Conservation (phyloP, 2,888 invertebrate species). For the Rhabditoides inermis region DNA sequence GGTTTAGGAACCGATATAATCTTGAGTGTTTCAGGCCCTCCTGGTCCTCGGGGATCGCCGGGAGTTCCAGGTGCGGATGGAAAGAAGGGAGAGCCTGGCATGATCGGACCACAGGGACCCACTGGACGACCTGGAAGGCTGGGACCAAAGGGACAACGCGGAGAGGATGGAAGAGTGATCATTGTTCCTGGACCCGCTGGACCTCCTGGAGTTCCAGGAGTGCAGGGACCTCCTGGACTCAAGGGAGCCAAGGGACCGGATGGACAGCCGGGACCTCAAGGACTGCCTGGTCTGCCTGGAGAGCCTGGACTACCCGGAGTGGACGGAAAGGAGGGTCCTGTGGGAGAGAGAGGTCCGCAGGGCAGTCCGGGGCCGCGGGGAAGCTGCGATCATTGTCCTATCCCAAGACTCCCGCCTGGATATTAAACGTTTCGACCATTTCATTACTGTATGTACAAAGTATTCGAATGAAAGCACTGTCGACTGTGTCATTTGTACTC, state of each 20-base stretch:
- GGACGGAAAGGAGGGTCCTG: conserved; percentile 24
- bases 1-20: too few species aligned
- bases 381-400: conserved; percentile 29
- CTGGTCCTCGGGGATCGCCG: conserved; percentile 6
- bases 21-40: too few species aligned
- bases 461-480: too few species aligned
- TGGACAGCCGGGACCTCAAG: conserved; percentile 27
- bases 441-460: too few species aligned
- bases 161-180: conserved; percentile 30
- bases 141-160: conserved; percentile 29
- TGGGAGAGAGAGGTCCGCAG: conserved; percentile 20
- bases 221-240: conserved; percentile 22
- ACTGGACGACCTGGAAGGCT: conserved; percentile 29
- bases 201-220: conserved; percentile 26
- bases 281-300: conserved; percentile 22
- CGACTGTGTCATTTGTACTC: too few species aligned
- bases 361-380: conserved; percentile 29
- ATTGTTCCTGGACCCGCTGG: conserved; percentile 32
- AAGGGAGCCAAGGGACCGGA: conserved; percentile 22
- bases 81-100: conserved; percentile 42
- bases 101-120: conserved; percentile 45
- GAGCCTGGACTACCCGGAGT: conserved; percentile 20
- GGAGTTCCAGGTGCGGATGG: conserved; percentile 31
- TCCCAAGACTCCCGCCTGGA: conserved; percentile 31
- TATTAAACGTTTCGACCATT: too few species aligned